Conservation (phyloP, 1,140 invertebrate species). For the Hylaeus volcanicus region DNA sequence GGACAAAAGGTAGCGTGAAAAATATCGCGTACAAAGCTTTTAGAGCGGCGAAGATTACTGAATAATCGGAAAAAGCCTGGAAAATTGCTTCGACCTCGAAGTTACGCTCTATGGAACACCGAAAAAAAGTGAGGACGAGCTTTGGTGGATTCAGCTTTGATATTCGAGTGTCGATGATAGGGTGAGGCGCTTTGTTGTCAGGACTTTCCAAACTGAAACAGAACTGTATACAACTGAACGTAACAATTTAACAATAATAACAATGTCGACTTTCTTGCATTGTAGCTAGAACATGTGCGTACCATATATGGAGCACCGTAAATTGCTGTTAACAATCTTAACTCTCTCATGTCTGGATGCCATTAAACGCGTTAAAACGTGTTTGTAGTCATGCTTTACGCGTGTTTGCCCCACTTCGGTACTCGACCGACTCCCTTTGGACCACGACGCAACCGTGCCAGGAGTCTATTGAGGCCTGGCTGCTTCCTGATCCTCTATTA, state of each 20-base stretch:
- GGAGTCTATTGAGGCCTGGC: neutral
- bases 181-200: too few species aligned
- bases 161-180: conserved; percentile 16
- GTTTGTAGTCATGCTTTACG: neutral
- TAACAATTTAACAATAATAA: too few species aligned
- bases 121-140: neutral
- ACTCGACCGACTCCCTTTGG: neutral
- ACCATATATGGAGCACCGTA: too few species aligned
- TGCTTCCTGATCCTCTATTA: conserved; percentile 25
- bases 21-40: conserved; percentile 17
- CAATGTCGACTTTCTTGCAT: too few species aligned
- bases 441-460: too few species aligned
- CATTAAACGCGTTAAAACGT: too few species aligned
- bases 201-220: too few species aligned
- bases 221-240: too few species aligned
- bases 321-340: too few species aligned
- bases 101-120: conserved; percentile 1
- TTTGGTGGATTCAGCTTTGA: neutral
- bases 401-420: neutral
- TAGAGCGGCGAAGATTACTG: conserved; percentile 7
- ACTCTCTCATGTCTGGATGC: too few species aligned
- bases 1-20: conserved; percentile 20
- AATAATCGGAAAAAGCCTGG: conserved; percentile 12
- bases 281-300: too few species aligned
- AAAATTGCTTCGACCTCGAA: conserved; percentile 32